Evolutionary conservation across 2,888 invertebrate species (phyloP), one percentile per base, ranked within the genome.

Genomic region (Andrena chrysosceles): DNA sequence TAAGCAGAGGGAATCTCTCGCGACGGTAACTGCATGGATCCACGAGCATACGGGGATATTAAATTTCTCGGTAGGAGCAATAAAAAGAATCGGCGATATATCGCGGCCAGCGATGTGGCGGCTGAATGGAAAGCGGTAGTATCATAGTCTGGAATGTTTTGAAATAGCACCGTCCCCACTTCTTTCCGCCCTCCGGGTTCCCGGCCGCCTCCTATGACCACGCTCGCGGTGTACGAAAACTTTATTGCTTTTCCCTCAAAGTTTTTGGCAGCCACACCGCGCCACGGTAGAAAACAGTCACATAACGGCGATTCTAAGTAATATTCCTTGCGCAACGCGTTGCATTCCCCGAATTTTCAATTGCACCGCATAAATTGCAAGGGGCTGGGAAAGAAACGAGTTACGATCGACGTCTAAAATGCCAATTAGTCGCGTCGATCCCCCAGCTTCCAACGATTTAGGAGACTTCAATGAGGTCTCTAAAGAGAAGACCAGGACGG

Each of bases 101-200:
- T 81, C 13, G 64, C 64, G 56, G 42, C 0, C 23, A 31, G 70
- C 71, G 75, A 60, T 69, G 81, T 26, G 75, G 76, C 69, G 80
- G 81, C 70, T 75, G 81, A 81, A 89, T 91, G 91, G 92, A 91
- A 92, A 92, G 87, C 91, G 86, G 89, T 91, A 92, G 89, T 91
- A 91, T 91, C 91, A 91, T 87, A 91, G 92, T 85, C 89, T 86
- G 91, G 91, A 92, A 90, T 88, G 89, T 90, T 92, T 92, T 91
- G 91, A 92, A 92, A 92, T 92, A 92, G 91, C 91, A 85, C 62
- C 85, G 74, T 81, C 83, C 87, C 85, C 85, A 79, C 82, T 77
- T 81, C 83, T 67, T 81, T 84, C 80, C 69, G 49, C 69, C 20
- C 29, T 48, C 54, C 20, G 49, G 48, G 59, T 70, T 59, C 48